Base-by-base conservation (phyloP, 2,113 vertebrate genomes). In the Electrona antarctica region DNA sequence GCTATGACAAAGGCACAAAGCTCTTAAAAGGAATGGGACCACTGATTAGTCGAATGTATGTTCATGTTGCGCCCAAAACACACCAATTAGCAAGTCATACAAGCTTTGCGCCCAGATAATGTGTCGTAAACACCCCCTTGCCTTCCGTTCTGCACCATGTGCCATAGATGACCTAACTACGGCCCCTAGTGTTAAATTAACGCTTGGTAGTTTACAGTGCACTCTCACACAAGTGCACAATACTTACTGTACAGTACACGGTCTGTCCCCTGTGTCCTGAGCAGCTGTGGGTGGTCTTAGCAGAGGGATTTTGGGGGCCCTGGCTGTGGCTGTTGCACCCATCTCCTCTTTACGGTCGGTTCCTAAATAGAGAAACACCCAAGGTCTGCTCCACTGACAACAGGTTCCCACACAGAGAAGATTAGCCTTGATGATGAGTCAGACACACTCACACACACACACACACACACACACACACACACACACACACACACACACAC, bases 281-380 rank as follows among this genome's bases (percentile, higher is more conserved):
- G 79, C 86, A 88, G 85, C 88, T 88, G 88, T 77, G 83, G 79
- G 71, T 61, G 64, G 85, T 83, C 62, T 89, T 83, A 87, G 75
- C 75, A 67, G 69, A 63, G 59, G 77, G 77, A 81, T 84, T 85
- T 80, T 76, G 69, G 85, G 82, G 77, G 76, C 73, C 77, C 50
- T 88, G 55, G 47, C 52, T n/a, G 15, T 70, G 14, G 14, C 15
- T 41, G 33, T 41, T 41, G 33, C 33, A 41, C 33, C 33, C 33
- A 41, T 8, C 28, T 4, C 67, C 60, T 46, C 59, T 71, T 73
- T 60, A 73, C 65, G 51, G 67, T 55, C 65, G 52, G 67, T 55
- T 76, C 74, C 71, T 82, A 87, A 85, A 87, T 79, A 79, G 65
- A 84, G 68, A 81, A 41, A 58, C 58, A 73, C 75, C 71, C 3